These are phyloP conservation scores for Hemibagrus wyckioides DNA, from an alignment of 2,113 vertebrate species.

Conservation along the genomic window DNA sequence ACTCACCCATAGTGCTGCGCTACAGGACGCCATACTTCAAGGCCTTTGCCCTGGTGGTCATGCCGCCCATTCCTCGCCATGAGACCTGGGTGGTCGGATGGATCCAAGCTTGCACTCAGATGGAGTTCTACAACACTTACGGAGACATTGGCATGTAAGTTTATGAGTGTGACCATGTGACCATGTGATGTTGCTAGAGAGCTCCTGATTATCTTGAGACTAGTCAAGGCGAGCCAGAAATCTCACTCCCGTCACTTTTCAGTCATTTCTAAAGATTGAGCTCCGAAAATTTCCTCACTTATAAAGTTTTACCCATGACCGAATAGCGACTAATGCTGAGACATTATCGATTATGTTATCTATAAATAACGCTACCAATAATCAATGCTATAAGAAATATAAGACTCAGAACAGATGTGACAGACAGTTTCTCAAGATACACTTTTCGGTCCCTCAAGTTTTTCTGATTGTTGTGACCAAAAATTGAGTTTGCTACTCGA, in stretches of 20 bases:
- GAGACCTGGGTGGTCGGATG: conserved; percentile 98
- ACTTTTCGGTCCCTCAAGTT: too few relatives aligned
- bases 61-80: conserved; percentile 90
- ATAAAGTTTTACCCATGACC: neutral
- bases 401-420: too few relatives aligned
- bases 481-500: too few relatives aligned
- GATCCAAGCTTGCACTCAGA: conserved; percentile 98
- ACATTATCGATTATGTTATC: neutral
- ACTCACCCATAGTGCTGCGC: conserved; percentile 93
- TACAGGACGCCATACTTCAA: conserved; percentile 98
- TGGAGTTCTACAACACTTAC: conserved; percentile 98
- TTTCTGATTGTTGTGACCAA: too few relatives aligned
- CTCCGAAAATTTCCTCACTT: neutral
- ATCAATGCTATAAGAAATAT: neutral
- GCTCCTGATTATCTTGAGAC: neutral
- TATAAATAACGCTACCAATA: neutral
- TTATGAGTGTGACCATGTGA: conserved; percentile 53
- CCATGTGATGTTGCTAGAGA: neutral
- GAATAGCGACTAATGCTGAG: neutral
- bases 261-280: neutral
- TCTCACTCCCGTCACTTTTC: neutral
- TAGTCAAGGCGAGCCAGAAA: neutral
- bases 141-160: conserved; percentile 93
- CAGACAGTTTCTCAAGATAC: neutral
- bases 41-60: conserved; percentile 88